Percentiles rank a stretch among this genome's conserved stretches.
These are phyloP conservation scores for Ptilorrhoa leucosticta DNA, from an alignment of 2,113 vertebrate genomes.

Conservation along the genomic window DNA sequence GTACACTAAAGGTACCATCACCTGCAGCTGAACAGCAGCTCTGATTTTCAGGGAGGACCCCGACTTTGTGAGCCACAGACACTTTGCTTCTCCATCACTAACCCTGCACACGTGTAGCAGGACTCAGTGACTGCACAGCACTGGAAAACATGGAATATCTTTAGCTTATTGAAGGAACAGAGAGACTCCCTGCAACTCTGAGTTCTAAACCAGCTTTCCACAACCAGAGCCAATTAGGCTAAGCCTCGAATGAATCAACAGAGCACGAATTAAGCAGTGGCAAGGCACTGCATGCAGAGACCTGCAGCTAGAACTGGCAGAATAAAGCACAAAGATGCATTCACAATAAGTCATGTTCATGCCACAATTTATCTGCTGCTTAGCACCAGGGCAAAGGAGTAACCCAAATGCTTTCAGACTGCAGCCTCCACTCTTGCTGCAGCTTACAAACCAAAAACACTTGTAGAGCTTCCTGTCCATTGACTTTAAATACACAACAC, in stretches of 20 bases:
- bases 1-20: not conserved
- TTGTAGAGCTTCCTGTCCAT: conserved; percentile 22
- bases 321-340: conserved; percentile 1
- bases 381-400: not conserved
- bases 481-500: conserved; percentile 14
- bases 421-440: not conserved
- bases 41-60: accelerated
- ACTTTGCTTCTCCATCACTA: not conserved
- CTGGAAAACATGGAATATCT: not conserved
- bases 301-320: conserved; percentile 41
- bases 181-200: not conserved
- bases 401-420: not conserved
- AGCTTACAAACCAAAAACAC: conserved; percentile 2
- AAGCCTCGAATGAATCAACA: conserved; percentile 42
- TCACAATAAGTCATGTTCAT: not conserved
- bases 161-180: not conserved
- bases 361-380: not conserved
- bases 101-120: not conserved
- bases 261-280: not conserved
- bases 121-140: not conserved
- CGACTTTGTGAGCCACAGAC: not conserved
- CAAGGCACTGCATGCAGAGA: conserved; percentile 35
- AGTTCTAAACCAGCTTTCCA: not conserved
- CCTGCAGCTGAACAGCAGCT: not conserved
- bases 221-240: not conserved